phyloP scores from a whole-genome alignment of 2,797 vertebrate genomes.

The Gorsachius magnificus region DNA sequence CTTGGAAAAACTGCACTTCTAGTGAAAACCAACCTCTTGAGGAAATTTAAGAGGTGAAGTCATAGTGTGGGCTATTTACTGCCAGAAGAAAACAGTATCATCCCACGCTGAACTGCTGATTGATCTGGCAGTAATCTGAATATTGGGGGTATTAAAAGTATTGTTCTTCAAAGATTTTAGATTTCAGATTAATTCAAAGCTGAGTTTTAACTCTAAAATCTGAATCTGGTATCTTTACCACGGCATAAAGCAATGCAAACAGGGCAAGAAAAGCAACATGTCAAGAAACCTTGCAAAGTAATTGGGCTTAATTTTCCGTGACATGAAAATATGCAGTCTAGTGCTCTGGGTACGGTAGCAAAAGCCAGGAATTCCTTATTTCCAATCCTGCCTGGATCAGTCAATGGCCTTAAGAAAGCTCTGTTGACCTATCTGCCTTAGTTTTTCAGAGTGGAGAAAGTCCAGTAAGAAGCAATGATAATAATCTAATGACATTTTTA shows the following conservation, averaged over 20 bases:
- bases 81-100: constrained; percentile 22
- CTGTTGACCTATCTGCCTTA: background rate
- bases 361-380: background rate
- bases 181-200: background rate
- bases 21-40: constrained; percentile 38
- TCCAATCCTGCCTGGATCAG: background rate
- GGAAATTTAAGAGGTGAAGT: constrained; percentile 53
- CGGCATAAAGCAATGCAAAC: background rate
- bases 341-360: background rate
- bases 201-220: background rate
- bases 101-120: background rate
- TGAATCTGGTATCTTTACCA: background rate
- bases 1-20: constrained; percentile 30
- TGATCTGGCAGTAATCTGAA: constrained; percentile 20
- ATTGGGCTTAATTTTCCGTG: background rate
- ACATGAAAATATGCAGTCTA: background rate
- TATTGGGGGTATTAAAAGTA: background rate
- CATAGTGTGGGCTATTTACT: constrained; percentile 18
- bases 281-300: background rate
- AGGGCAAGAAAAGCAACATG: background rate
- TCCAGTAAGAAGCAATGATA: background rate
- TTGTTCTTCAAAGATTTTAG: background rate
- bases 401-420: background rate
- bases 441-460: background rate
- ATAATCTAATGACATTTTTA: background rate